These are phyloP conservation scores for Hoplodrina blanda DNA, from an alignment of 2,888 invertebrate species.

Conservation along the genomic window DNA sequence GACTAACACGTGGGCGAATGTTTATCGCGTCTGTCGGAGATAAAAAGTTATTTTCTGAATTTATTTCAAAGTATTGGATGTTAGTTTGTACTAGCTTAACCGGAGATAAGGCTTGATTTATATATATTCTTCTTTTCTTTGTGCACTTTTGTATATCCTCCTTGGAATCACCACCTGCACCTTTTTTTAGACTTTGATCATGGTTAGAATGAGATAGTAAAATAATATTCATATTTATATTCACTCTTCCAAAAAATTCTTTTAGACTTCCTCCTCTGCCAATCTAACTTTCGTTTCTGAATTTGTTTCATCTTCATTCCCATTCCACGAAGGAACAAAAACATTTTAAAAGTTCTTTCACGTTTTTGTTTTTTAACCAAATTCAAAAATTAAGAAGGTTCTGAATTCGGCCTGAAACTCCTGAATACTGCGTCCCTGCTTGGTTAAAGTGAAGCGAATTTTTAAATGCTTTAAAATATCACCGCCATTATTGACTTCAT, in stretches of 20 bases:
- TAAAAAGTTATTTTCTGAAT: slow-evolving; percentile 56
- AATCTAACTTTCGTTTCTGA: neutral
- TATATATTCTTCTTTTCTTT: slow-evolving; percentile 7
- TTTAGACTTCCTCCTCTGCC: neutral
- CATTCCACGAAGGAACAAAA: neutral
- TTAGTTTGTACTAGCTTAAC: slow-evolving; percentile 41
- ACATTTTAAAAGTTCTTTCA: slow-evolving; percentile 4
- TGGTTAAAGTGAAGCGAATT: neutral
- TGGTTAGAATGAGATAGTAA: neutral
- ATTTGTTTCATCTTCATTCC: neutral
- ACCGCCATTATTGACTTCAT: neutral
- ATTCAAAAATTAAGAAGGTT: too few relatives aligned
- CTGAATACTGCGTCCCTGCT: neutral
- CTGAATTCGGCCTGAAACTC: too few relatives aligned
- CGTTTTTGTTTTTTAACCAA: slow-evolving; percentile 6
- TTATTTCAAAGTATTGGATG: slow-evolving; percentile 47
- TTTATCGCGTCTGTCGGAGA: slow-evolving; percentile 53
- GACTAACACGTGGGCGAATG: slow-evolving; percentile 52
- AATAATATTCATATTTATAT: neutral
- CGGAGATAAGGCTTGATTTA: slow-evolving; percentile 40
- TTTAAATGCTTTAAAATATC: neutral
- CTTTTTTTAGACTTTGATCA: neutral
- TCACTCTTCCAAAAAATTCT: neutral
- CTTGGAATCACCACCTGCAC: slow-evolving; percentile 3
- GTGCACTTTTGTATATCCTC: slow-evolving; percentile 18